Percentiles rank a stretch among this genome's conserved stretches.
Evolutionary conservation across 2,888 invertebrate genomes (phyloP).

Genomic region (Metellina segmentata): DNA sequence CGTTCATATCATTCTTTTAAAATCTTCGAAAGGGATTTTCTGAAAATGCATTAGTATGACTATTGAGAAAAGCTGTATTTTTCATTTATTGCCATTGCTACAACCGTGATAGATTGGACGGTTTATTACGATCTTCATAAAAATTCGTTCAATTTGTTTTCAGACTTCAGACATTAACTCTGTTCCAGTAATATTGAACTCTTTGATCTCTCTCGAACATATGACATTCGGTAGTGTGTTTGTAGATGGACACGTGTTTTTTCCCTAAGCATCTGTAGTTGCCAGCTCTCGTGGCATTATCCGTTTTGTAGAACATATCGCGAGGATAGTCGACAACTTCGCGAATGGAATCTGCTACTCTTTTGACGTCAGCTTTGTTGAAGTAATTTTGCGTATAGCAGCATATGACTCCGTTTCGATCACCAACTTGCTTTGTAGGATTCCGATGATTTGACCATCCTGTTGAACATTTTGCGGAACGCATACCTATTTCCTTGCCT

Average conservation of each 20-base stretch:
- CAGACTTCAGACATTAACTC: neutral
- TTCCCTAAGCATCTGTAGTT: neutral
- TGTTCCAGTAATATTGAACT: neutral
- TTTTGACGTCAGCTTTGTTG: slow-evolving; percentile 17
- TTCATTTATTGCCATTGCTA: neutral
- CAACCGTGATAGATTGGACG: no score
- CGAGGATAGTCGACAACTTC: neutral
- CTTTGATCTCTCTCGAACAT: slow-evolving; percentile 39
- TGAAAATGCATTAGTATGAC: neutral
- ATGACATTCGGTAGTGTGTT: slow-evolving; percentile 17
- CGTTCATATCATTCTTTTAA: no score
- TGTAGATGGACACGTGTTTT: slow-evolving; percentile 33
- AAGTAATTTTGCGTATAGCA: slow-evolving; percentile 42
- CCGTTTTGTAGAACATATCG: slow-evolving; percentile 50
- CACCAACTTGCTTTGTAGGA: neutral
- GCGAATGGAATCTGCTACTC: slow-evolving; percentile 51
- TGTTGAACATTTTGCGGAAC: slow-evolving; percentile 27
- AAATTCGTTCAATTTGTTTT: no score
- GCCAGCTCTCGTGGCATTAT: slow-evolving; percentile 2
- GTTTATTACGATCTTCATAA: no score
- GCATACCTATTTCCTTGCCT: neutral
- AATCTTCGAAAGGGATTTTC: neutral
- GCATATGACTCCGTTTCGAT: slow-evolving; percentile 24
- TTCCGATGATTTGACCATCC: neutral
- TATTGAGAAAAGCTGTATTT: neutral